Evolutionary conservation across 2,797 vertebrate species (phyloP).

Genomic region (Lithobates sylvaticus): DNA sequence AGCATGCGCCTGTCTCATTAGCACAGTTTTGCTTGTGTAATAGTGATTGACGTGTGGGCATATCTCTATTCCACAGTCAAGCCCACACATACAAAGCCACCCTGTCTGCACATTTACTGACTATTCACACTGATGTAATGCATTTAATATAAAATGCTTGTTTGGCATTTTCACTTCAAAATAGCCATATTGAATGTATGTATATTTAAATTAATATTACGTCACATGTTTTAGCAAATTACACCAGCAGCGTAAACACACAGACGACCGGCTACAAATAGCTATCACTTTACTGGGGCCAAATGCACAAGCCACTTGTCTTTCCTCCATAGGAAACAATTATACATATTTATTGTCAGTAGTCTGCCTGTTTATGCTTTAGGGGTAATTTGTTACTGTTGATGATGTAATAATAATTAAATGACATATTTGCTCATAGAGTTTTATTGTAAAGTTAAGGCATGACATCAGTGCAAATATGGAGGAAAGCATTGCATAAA

Average conservation of each 20-base stretch:
- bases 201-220: conserved; percentile 42
- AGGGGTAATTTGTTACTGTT: conserved; percentile 23
- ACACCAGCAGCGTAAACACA: conserved; percentile 18
- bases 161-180: conserved; percentile 22
- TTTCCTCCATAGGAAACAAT: conserved; percentile 24
- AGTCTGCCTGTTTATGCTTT: conserved; percentile 10
- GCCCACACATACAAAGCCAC: not conserved
- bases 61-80: conserved; percentile 19
- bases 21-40: not conserved
- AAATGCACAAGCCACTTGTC: not conserved
- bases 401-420: conserved; percentile 39
- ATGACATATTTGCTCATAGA: conserved; percentile 21
- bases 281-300: not conserved
- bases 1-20: not conserved
- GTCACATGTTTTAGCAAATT: conserved; percentile 19
- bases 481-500: conserved; percentile 12
- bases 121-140: conserved; percentile 27
- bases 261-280: not conserved
- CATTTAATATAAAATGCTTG: conserved; percentile 1
- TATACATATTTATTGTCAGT: conserved; percentile 25
- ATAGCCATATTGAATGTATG: conserved; percentile 8
- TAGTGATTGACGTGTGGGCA: conserved; percentile 5
- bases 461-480: conserved; percentile 18
- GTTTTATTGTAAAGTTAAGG: conserved; percentile 21
- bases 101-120: not conserved